Base-by-base conservation (phyloP, 2,113 vertebrate genomes). In the Strix uralensis region DNA sequence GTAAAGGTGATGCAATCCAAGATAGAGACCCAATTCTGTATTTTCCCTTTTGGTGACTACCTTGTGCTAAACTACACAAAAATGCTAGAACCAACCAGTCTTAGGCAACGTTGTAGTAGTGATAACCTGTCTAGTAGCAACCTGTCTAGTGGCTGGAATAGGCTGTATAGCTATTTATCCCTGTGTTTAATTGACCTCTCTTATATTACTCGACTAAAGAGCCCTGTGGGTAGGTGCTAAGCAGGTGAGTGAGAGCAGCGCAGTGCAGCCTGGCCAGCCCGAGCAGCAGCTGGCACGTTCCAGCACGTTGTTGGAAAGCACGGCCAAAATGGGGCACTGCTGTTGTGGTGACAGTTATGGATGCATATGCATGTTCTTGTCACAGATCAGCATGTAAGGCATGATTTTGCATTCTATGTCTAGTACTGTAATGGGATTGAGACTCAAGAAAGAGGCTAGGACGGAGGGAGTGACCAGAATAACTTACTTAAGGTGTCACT, bases 1-100 rank as follows among this genome's bases (percentile, higher is more conserved):
- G 11, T 97, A 97, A 46, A 97, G 74, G 63, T 95, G 89, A 29
- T 96, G 88, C 40, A 96, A 84, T 26, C 92, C 82, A 83, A 95
- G 96, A 38, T 69, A 97, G 42, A 97, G 57, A 30, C 89, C 80
- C 8, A 58, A n/a, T 49, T 22, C 46, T 20, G 30, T 49, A 1
- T n/a, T 71, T 86, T 74, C 10, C 3, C 36, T 71, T 38, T 57
- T 29, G 71, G 32, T 54, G 42, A 44, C 22, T 38, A 3, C 69
- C 29, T 52, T 44, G 70, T 44, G 25, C 32, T 49, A 7, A 81
- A 3, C 27, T 17, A 8, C 34, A 15, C 8, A 6, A 38, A 29
- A 52, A 30, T 15, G 34, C 17, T 36, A 11, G 23, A 57, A 61
- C 8, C 7, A 6, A 8, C 26, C 22, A 12, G 29, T 3, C 29